These are phyloP conservation scores for Athrips mouffetella DNA, from an alignment of 2,888 invertebrate genomes.

Conservation along the genomic window DNA sequence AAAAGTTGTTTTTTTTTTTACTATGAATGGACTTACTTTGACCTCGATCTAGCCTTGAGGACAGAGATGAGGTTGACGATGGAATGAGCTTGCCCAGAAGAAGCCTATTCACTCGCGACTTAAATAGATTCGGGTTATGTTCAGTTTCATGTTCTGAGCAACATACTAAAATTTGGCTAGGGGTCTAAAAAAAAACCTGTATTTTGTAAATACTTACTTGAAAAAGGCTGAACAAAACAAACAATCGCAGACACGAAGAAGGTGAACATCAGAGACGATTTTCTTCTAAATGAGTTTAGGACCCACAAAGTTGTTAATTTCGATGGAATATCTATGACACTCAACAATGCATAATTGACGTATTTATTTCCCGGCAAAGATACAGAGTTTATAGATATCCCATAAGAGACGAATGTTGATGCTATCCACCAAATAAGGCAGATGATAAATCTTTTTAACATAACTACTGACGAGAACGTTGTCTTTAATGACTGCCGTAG, in stretches of 20 bases:
- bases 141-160: too few relatives aligned
- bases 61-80: too few relatives aligned
- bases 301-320: neutral
- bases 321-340: constrained; percentile 77
- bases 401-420: constrained; percentile 8
- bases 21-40: too few relatives aligned
- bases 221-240: constrained; percentile 4
- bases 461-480: constrained; percentile 39
- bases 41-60: too few relatives aligned
- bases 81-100: too few relatives aligned
- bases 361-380: constrained; percentile 86
- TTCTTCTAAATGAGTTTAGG: neutral
- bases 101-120: too few relatives aligned
- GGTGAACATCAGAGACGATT: neutral
- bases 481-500: constrained; percentile 20
- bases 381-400: constrained; percentile 82
- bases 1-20: too few relatives aligned
- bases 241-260: neutral
- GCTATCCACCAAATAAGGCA: constrained; percentile 62
- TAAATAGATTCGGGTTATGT: too few relatives aligned
- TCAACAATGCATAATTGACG: constrained; percentile 82
- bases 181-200: neutral
- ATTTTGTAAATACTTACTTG: constrained; percentile 3
- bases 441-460: constrained; percentile 42
- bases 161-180: too few relatives aligned